Evolutionary conservation across 1,140 invertebrate species (phyloP), one percentile per base, ranked within the genome.

Genomic region (Brachionus plicatilis): DNA sequence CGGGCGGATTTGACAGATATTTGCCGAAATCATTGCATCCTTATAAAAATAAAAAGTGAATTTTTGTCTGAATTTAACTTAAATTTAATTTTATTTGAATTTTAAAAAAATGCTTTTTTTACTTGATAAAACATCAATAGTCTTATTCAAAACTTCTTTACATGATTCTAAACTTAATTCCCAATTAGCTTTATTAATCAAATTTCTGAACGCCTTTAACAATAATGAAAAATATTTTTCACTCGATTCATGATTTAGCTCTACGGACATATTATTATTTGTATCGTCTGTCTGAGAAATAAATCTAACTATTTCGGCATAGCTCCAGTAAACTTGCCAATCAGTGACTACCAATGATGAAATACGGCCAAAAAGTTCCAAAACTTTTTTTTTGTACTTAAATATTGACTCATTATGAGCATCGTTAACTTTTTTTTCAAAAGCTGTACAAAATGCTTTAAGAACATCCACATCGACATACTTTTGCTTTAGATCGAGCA

Each of bases 311-410:
- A 82, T 43, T 65, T 82, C 79, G 27, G 79, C 79, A 68, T 82
- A 82, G 60, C 14, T 27, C 85, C 85, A 85, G 17, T 83, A 70
- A 24, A 70, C 65, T 66, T 65, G 12, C 78, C 68, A 72, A 6
- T 85, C 72, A 29, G 78, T 65, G 2, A 85, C 60, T 27, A 83
- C 72, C 27, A 82, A 27, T 9, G 88, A 89, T 27, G 94, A 94
- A 29, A 97, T 92, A 85, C 94, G 91, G 1, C 94, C 95, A 87
- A 97, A 93, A 29, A 97, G 91, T 87, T 94, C 92, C 20, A 93
- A 88, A 0, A 92, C 89, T 86, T 93, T 92, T 85, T 93, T 92
- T 80, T 86, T 87, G 8, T 90, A 87, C 17, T 90, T 91, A 56
- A 89, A 89, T 4, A 91, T 86, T 82, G 91, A 87, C 78, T 91